phyloP scores from a whole-genome alignment of 92 coral and sea anemone species.

The Ricordea florida region DNA sequence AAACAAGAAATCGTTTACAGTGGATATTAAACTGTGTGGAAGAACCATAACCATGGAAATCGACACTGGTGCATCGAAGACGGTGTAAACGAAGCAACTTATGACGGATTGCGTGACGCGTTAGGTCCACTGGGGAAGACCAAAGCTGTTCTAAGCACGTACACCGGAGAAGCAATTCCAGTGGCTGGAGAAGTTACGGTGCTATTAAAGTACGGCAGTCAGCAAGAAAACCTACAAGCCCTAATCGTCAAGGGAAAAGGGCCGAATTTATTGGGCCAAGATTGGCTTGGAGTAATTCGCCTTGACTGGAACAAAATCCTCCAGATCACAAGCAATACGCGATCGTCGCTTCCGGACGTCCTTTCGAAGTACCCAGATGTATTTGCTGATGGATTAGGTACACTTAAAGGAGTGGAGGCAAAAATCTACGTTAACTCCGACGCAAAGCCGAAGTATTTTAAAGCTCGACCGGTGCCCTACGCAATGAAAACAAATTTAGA shows the following conservation, averaged over 20 bases:
- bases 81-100: too few relatives aligned
- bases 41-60: too few relatives aligned
- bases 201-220: not conserved
- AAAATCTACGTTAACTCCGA: slow-evolving; percentile 48
- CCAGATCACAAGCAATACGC: too few relatives aligned
- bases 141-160: not conserved
- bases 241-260: slow-evolving; percentile 1
- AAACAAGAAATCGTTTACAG: slow-evolving; percentile 11
- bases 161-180: slow-evolving; percentile 6
- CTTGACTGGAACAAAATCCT: slow-evolving; percentile 24
- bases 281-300: slow-evolving; percentile 26
- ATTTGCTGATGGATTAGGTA: slow-evolving; percentile 59
- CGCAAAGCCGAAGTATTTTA: slow-evolving; percentile 54
- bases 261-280: slow-evolving; percentile 48
- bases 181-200: not conserved
- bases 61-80: slow-evolving; percentile 30
- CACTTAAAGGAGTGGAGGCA: slow-evolving; percentile 36
- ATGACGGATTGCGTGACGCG: slow-evolving; percentile 31
- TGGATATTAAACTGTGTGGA: slow-evolving; percentile 5
- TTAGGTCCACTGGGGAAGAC: slow-evolving; percentile 10
- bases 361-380: not conserved
- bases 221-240: not conserved
- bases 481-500: slow-evolving; percentile 39
- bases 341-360: too few relatives aligned
- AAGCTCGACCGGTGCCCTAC: slow-evolving; percentile 63